Evolutionary conservation across 2,888 invertebrate genomes (phyloP).

Genomic region (Sussaba pulchella): DNA sequence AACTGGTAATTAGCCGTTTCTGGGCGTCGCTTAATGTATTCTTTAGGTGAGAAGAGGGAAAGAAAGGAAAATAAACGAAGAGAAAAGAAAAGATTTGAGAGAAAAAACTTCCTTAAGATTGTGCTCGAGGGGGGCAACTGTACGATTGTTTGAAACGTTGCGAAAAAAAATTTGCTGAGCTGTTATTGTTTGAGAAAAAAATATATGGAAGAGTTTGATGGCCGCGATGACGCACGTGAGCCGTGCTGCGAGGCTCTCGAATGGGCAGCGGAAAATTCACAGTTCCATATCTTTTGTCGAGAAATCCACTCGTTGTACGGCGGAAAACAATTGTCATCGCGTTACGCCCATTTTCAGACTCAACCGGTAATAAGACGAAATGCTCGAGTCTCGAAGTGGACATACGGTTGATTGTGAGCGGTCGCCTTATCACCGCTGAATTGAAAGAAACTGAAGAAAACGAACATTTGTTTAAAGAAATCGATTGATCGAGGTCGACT

Average conservation of each 20-base stretch:
- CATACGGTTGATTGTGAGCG: neutral
- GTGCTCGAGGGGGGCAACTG: neutral
- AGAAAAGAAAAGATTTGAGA: neutral
- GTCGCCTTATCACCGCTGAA: neutral
- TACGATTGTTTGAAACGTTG: neutral
- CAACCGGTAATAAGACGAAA: neutral
- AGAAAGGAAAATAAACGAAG: too few relatives aligned
- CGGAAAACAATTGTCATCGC: constrained; percentile 18
- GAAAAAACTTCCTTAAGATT: too few relatives aligned
- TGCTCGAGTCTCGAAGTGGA: neutral
- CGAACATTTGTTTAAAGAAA: too few relatives aligned
- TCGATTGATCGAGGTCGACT: too few relatives aligned
- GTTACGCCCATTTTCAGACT: neutral
- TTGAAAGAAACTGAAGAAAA: too few relatives aligned
- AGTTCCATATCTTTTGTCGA: neutral
- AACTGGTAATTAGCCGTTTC: neutral
- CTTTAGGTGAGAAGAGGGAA: too few relatives aligned
- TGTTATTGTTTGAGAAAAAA: neutral
- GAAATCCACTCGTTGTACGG: neutral
- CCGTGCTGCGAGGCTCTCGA: constrained; percentile 7
- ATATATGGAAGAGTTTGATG: constrained; percentile 2
- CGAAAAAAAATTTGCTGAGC: constrained; percentile 2
- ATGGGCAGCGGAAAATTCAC: constrained; percentile 3
- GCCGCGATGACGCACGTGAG: constrained; percentile 25
- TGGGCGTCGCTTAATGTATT: neutral